Percentiles rank a stretch among this genome's conserved stretches.
Evolutionary conservation across 2,113 vertebrate species (phyloP).

Genomic region (Lamprologus speciosus): DNA sequence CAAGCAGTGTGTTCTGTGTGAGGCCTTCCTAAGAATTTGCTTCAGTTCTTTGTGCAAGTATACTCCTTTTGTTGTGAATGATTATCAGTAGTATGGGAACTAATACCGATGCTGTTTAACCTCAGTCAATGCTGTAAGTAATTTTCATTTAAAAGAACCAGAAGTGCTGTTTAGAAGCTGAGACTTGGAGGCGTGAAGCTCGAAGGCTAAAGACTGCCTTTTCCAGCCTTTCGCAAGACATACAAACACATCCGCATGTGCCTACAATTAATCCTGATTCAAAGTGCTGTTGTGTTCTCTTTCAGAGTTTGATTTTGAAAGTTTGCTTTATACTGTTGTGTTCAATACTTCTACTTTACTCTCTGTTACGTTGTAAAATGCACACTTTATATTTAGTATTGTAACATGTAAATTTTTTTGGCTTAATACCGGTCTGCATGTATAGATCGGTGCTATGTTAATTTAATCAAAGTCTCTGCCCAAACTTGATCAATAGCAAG

Average conservation of each 20-base stretch:
- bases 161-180: constrained; percentile 55
- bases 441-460: background rate
- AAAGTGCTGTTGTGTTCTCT: constrained; percentile 10
- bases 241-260: constrained; percentile 61
- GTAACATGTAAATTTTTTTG: background rate
- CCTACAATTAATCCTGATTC: constrained; percentile 45
- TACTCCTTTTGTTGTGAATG: constrained; percentile 37
- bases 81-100: background rate
- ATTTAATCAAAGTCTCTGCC: background rate
- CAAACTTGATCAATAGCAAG: background rate
- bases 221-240: constrained; percentile 41
- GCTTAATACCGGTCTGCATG: constrained; percentile 43
- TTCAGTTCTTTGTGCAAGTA: constrained; percentile 47
- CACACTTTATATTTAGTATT: background rate
- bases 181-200: constrained; percentile 28
- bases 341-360: background rate
- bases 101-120: constrained; percentile 24
- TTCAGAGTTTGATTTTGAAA: background rate
- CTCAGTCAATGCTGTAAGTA: constrained; percentile 22
- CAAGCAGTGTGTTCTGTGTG: constrained; percentile 36
- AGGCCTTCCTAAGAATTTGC: constrained; percentile 38
- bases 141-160: constrained; percentile 42
- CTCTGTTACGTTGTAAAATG: background rate
- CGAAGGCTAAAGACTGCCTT: constrained; percentile 27
- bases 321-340: background rate